Evolutionary conservation across 2,888 invertebrate species (phyloP), one percentile per base, ranked within the genome.

Genomic region (Brachycybe producta): DNA sequence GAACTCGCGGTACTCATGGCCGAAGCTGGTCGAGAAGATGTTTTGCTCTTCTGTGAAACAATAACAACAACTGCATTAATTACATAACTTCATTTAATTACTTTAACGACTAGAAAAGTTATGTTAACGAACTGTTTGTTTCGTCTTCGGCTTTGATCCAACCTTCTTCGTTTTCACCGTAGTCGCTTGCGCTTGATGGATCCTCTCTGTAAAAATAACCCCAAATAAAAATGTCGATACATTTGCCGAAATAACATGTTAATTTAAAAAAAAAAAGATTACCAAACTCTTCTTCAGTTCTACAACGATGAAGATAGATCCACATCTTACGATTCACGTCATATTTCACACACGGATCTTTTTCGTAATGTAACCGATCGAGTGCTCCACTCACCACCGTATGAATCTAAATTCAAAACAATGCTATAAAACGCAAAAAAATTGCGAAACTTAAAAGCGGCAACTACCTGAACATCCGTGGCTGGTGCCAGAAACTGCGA

Each of bases 331-430:
- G 76, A 60, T 85, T 80, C 1, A 85, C 82, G 65, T 94, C 91
- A 63, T 91, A 94, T 60, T 87, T 84, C 1, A 94, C 91, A 60
- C 91, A 86, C 0, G 94, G 92, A 69, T 94, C 94, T 50, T 81
- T 79, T 57, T 92, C 85, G 8, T 83, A 84, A 60, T 91, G 84
- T 64, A 95, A 76, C 17, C 91, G 73, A 63, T 95, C 94, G 41
- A 95, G 67, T 0, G 91, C 90, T 0, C 90, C 84, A 53, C 88
- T 87, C 0, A 94, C 84, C 0, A 88, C 86, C 2, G 82, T 82
- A 58, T 87, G 79, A 23, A 85, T 65, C 45, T 80, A 74, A 57
- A 35, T 26, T 15, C 21, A 28, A 17, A 24, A 42, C 24, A 32
- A 48, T 13, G 17, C 21, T 2, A 4, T 2, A 11, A 8, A 8